These are phyloP conservation scores for Phalacrocorax brasilianus DNA, from an alignment of 2,113 vertebrate species.

Conservation along the genomic window DNA sequence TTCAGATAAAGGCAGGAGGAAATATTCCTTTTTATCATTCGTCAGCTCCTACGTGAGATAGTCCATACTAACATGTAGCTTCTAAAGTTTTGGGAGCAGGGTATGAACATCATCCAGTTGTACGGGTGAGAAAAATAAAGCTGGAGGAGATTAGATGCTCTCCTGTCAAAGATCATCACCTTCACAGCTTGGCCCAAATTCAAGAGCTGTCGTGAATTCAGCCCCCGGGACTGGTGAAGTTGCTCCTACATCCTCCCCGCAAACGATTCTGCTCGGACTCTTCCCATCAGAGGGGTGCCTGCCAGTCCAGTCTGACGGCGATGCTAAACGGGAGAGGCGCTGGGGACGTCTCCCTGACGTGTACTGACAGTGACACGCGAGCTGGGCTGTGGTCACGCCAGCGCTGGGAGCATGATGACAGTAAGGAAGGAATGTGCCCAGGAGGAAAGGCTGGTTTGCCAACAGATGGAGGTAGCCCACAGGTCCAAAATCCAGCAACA, in stretches of 20 bases:
- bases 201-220: background rate
- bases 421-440: background rate
- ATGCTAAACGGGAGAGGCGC: background rate
- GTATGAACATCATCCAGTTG: background rate
- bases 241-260: background rate
- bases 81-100: background rate
- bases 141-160: background rate
- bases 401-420: background rate
- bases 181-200: background rate
- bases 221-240: background rate
- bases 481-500: background rate
- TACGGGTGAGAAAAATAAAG: background rate
- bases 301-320: background rate
- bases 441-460: background rate
- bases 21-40: background rate
- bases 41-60: background rate
- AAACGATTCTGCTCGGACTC: background rate
- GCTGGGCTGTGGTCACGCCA: background rate
- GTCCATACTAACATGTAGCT: background rate
- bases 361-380: background rate
- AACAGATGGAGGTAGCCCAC: background rate
- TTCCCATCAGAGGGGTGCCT: background rate
- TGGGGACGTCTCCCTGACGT: background rate
- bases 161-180: background rate
- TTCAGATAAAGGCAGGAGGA: background rate